These are phyloP conservation scores for Diorhabda elongata DNA, from an alignment of 1,140 invertebrate species.

Conservation along the genomic window DNA sequence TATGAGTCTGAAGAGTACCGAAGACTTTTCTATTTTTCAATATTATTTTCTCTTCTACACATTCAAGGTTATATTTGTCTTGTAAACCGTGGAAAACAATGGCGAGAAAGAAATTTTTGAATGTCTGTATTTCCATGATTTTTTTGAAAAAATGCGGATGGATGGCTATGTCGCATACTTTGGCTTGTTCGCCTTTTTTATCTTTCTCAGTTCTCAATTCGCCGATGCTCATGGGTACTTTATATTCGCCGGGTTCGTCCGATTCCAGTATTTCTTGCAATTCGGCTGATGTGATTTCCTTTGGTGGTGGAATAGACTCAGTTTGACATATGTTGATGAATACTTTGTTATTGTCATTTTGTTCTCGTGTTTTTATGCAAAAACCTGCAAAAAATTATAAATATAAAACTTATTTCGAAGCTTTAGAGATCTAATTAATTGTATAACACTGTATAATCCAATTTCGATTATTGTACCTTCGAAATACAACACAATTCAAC, in stretches of 20 bases:
- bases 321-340: slow-evolving; percentile 79
- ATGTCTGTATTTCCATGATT: slow-evolving; percentile 62
- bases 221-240: slow-evolving; percentile 86
- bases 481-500: no score
- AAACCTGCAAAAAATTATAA: slow-evolving; percentile 59
- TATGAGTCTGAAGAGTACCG: slow-evolving; percentile 68
- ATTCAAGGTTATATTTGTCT: slow-evolving; percentile 65
- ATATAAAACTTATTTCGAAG: no score
- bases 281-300: slow-evolving; percentile 74
- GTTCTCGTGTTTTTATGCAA: slow-evolving; percentile 75
- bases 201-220: slow-evolving; percentile 72
- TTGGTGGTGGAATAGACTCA: slow-evolving; percentile 70
- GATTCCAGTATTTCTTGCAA: slow-evolving; percentile 66
- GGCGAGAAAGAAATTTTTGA: slow-evolving; percentile 71
- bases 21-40: slow-evolving; percentile 61
- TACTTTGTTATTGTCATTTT: slow-evolving; percentile 64
- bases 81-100: slow-evolving; percentile 70
- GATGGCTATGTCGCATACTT: slow-evolving; percentile 74
- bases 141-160: slow-evolving; percentile 68
- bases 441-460: no score
- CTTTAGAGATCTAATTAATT: no score
- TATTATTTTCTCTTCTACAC: slow-evolving; percentile 58
- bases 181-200: slow-evolving; percentile 66
- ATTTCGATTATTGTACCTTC: no score
- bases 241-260: slow-evolving; percentile 65